Conservation (phyloP, 2,113 vertebrate genomes). For the Halcyon senegalensis region DNA sequence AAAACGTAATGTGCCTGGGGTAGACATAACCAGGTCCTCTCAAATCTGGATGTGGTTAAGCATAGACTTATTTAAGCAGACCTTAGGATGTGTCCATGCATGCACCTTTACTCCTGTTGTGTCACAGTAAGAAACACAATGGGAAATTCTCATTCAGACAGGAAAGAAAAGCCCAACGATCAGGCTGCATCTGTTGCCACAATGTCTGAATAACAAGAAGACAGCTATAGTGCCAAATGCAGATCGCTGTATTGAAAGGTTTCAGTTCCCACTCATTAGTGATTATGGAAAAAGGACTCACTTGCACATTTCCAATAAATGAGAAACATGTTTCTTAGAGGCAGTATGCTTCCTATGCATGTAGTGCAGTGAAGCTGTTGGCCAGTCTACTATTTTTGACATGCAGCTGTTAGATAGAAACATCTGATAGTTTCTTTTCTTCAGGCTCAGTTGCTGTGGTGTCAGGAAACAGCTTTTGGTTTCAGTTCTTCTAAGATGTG, state of each 20-base stretch:
- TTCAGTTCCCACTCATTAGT: not conserved
- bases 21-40: not conserved
- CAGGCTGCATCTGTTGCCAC: not conserved
- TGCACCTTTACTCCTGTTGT: not conserved
- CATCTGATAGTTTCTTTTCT: constrained; percentile 65
- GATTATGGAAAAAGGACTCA: not conserved
- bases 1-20: not conserved
- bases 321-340: not conserved
- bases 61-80: not conserved
- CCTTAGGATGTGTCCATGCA: not conserved
- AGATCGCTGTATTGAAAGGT: not conserved
- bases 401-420: constrained; percentile 51
- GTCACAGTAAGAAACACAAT: not conserved
- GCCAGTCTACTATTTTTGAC: constrained; percentile 40
- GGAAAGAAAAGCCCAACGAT: not conserved
- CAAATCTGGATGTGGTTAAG: not conserved
- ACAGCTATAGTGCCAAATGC: not conserved
- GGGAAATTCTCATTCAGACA: not conserved
- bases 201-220: not conserved
- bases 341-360: not conserved
- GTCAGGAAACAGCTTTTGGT: constrained; percentile 35
- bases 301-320: constrained; percentile 27
- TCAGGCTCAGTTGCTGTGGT: not conserved
- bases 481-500: constrained; percentile 15
- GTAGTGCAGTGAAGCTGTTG: not conserved